Evolutionary conservation across 2,797 vertebrate genomes (phyloP).

Genomic region (Molossus molossus): DNA sequence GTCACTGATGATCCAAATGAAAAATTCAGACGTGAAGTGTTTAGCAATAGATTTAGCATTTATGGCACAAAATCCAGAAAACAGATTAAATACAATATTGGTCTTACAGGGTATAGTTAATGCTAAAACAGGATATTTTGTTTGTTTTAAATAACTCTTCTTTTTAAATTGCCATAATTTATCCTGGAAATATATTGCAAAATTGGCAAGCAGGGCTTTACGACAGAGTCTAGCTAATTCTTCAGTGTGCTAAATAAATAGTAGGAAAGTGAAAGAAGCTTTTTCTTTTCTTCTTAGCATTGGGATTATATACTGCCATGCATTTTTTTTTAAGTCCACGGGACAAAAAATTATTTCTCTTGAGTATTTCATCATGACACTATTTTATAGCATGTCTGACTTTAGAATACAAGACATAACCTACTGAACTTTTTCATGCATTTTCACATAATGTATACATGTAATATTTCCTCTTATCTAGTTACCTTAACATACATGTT

Average conservation of each 20-base stretch:
- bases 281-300: neutral
- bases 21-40: constrained; percentile 2
- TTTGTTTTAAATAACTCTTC: neutral
- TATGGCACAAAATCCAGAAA: neutral
- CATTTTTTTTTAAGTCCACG: neutral
- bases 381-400: neutral
- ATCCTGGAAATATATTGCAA: constrained; percentile 4
- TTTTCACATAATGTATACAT: neutral
- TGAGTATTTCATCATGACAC: neutral
- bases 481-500: neutral
- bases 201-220: neutral
- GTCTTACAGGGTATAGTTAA: neutral
- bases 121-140: neutral
- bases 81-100: neutral
- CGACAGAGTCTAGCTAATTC: neutral
- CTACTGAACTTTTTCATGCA: neutral
- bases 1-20: neutral
- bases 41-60: neutral
- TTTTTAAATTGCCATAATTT: constrained; percentile 18
- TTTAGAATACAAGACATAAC: neutral
- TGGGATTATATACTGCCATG: neutral
- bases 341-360: neutral
- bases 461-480: neutral
- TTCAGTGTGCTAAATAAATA: constrained; percentile 13
- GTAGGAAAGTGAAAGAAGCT: neutral